Percentiles rank a stretch among this genome's conserved stretches.
Conservation (phyloP, 2,888 invertebrate genomes). For the Taenaris catops region DNA sequence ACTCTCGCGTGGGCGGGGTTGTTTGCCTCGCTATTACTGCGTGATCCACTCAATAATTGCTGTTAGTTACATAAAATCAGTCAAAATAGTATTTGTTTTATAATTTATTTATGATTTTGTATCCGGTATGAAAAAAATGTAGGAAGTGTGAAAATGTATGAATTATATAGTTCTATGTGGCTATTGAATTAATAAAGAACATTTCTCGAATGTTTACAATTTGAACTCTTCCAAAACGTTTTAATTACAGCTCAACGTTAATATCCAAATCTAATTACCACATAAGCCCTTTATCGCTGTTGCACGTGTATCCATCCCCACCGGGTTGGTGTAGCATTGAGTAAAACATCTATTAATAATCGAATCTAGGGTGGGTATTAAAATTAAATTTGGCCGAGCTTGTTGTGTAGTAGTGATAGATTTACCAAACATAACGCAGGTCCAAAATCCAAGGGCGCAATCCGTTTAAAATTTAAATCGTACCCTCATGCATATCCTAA, state of each 20-base stretch:
- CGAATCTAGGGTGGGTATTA: constrained; percentile 46
- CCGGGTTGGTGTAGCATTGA: constrained; percentile 43
- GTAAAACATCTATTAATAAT: constrained; percentile 63
- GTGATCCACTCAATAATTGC: constrained; percentile 65
- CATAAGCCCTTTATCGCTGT: constrained; percentile 46
- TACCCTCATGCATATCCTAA: constrained; percentile 80
- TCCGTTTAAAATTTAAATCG: constrained; percentile 79
- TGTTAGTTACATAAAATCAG: too few species aligned
- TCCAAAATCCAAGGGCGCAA: constrained; percentile 74
- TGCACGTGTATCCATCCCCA: constrained; percentile 36
- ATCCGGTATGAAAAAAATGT: too few species aligned
- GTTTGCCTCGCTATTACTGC: constrained; percentile 71
- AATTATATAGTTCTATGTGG: too few species aligned
- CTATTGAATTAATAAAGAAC: neutral
- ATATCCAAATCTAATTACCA: constrained; percentile 18
- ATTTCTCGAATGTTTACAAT: neutral
- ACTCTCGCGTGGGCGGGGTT: constrained; percentile 56
- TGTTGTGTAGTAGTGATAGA: constrained; percentile 68
- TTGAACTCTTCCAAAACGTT: constrained; percentile 1
- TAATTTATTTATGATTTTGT: too few species aligned
- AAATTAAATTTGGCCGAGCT: constrained; percentile 43
- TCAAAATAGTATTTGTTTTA: too few species aligned
- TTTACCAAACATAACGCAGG: constrained; percentile 67
- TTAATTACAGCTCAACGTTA: constrained; percentile 10
- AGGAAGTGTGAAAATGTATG: too few species aligned